phyloP scores from a whole-genome alignment of 2,113 vertebrate species.

The Eleginops maclovinus region DNA sequence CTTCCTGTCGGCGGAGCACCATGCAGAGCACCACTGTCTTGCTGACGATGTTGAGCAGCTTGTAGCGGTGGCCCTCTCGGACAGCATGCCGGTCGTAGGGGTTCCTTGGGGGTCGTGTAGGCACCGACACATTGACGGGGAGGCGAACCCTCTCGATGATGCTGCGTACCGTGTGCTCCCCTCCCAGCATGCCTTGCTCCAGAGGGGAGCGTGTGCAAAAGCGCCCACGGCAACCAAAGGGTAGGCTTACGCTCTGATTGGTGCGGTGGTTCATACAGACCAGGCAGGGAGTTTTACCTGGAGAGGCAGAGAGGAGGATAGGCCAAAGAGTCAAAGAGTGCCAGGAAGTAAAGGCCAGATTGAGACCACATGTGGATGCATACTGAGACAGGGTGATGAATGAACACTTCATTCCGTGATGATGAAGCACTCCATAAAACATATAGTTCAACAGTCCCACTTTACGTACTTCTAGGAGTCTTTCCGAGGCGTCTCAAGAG shows the following conservation, averaged over 20 bases:
- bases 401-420: no score
- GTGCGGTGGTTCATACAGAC: conserved; percentile 99
- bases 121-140: conserved; percentile 95
- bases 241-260: conserved; percentile 97
- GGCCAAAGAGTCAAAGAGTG: background rate
- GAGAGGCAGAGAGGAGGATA: conserved; percentile 47
- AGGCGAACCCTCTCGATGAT: conserved; percentile 97
- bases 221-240: conserved; percentile 95
- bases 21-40: conserved; percentile 97
- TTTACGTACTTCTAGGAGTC: conserved; percentile 80
- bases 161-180: conserved; percentile 96
- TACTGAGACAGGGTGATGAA: background rate
- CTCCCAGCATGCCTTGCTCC: conserved; percentile 97
- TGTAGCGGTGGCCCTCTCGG: conserved; percentile 97
- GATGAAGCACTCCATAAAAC: background rate
- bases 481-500: conserved; percentile 93
- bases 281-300: conserved; percentile 95
- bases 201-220: conserved; percentile 97
- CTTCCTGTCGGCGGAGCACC: conserved; percentile 90
- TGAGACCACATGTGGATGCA: background rate
- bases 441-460: conserved; percentile 9
- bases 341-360: background rate
- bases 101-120: conserved; percentile 92
- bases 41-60: conserved; percentile 97
- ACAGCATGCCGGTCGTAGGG: conserved; percentile 94